Base-by-base conservation (phyloP, 2,888 invertebrate species). In the Cephonodes hylas region DNA sequence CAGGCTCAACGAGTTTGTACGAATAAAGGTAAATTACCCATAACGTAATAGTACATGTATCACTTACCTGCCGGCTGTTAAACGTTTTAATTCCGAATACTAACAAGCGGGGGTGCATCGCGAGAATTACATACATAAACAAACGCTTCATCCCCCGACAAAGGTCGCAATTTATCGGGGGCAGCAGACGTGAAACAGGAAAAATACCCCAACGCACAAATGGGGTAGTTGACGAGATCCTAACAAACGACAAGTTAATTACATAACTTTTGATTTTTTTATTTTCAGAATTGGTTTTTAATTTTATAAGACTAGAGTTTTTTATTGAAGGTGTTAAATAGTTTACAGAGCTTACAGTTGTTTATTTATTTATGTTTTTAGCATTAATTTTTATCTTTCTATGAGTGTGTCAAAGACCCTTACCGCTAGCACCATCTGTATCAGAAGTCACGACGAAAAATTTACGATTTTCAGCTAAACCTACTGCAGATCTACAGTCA, bases 41-140 rank as follows among this genome's bases (percentile, higher is more conserved):
- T 13, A 44, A 44, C 45, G 18, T 45, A 23, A n/a, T 45, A 31
- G 1, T 10, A 18, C 10, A 53, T 7, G 1, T 46, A 38, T 18
- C 18, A 53, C 4, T 27, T 53, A 53, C 53, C 53, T 53, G 53
- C 58, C 7, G n/a, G n/a, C 20, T n/a, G 34, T 46, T 46, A 45
- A 60, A 60, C 34, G 34, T 56, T 63, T 57, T 45, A 60, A 60
- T 60, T 58, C 58, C 13, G 27, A 53, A 53, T 46, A 59, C 62
- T 62, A 62, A 48, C 58, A 62, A 59, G 34, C 31, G 53, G 53
- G 59, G 62, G 61, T 67, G 65, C 66, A 68, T 65, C 64, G 64
- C 61, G 65, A 69, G 77, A 81, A 85, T 86, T 83, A 84, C 83
- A 78, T 81, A 80, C 83, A 87, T 85, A 87, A 88, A 87, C 83